Base-by-base conservation (phyloP, 2,797 vertebrate species). In the Prionace glauca region DNA sequence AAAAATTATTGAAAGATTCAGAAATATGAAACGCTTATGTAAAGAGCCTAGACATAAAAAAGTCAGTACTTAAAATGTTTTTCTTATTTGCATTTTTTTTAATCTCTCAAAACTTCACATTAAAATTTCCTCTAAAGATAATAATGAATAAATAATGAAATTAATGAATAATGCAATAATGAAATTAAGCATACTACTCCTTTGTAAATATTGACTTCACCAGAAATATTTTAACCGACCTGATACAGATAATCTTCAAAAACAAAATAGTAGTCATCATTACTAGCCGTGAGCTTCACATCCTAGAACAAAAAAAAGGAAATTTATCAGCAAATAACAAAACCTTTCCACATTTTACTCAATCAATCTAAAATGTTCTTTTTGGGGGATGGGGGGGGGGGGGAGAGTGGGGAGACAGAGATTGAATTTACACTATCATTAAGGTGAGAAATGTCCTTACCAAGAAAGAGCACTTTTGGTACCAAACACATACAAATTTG, bases 211-310 rank as follows among this genome's bases (percentile, higher is more conserved):
- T 2, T 69, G 14, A 41, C 12, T 56, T 29, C 41, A 45, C 3
- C 14, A 24, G 16, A 86, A 95, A 86, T 10, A 41, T 95, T 86
- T 41, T 5, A 72, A 96, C 96, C 84, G 97, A 99, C 99, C 98
- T 99, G 99, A 97, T 99, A 99, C 95, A 99, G 98, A 97, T 99
- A 99, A 97, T 99, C 99, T 97, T 99, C 99, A 98, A 99, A 99
- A 95, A 99, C 99, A 98, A 99, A 99, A 97, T 99, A 99, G 97
- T 99, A 99, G 97, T 99, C 99, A 88, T 99, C 99, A 0, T 99
- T 99, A 96, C 99, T 99, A 96, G 99, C 99, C 1, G 99, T 99
- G 96, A 99, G 98, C 97, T 99, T 99, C 96, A 99, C 99, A 97
- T 99, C 99, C 99, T 99, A 95, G 11, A 97, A 97, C 93, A 91